Evolutionary conservation across 2,113 vertebrate species (phyloP).

Genomic region (Syngnathus floridae): DNA sequence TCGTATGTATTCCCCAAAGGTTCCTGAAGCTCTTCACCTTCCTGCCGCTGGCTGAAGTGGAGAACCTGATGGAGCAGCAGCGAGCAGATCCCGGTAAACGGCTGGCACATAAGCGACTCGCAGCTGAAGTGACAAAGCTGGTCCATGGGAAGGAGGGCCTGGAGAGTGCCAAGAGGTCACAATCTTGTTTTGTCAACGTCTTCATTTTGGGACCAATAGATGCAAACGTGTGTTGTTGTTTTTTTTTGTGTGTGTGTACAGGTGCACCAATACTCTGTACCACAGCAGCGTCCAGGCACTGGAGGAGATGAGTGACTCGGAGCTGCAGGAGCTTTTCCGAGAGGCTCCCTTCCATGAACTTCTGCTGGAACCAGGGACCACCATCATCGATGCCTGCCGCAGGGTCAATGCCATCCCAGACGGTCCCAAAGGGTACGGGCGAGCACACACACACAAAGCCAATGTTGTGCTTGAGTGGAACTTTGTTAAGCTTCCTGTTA

Average conservation of each 20-base stretch:
- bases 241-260: conserved; percentile 38
- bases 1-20: conserved; percentile 56
- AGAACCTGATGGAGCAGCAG: conserved; percentile 85
- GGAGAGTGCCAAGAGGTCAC: conserved; percentile 87
- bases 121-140: conserved; percentile 92
- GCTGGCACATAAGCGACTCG: conserved; percentile 85
- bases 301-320: conserved; percentile 85
- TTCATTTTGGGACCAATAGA: background rate
- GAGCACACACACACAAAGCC: too few relatives aligned
- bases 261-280: conserved; percentile 85
- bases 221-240: too few relatives aligned
- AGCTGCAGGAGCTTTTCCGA: conserved; percentile 85
- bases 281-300: conserved; percentile 77
- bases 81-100: conserved; percentile 79
- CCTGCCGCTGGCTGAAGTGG: conserved; percentile 83
- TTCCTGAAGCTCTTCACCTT: conserved; percentile 94
- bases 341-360: conserved; percentile 86
- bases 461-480: too few relatives aligned
- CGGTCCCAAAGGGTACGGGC: conserved; percentile 80
- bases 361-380: conserved; percentile 85
- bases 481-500: too few relatives aligned
- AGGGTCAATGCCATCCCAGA: conserved; percentile 80
- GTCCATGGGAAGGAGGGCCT: conserved; percentile 91
- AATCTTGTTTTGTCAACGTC: background rate
- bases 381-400: conserved; percentile 80